These are phyloP conservation scores for Kryptolebias ocellatus DNA, from an alignment of 2,797 vertebrate genomes.

Conservation along the genomic window DNA sequence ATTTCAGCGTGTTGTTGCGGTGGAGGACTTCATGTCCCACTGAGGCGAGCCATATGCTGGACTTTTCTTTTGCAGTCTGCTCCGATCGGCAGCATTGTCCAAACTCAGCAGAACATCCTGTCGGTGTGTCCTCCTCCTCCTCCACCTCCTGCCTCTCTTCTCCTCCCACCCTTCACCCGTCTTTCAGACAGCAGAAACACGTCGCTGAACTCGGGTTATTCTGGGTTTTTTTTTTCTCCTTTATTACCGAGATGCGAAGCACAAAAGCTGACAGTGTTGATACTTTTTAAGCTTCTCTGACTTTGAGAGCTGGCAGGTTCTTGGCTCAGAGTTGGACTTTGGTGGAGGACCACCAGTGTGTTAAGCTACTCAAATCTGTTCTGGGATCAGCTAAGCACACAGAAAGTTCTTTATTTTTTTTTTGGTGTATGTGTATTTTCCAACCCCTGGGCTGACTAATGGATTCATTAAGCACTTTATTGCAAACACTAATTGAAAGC, in stretches of 20 bases:
- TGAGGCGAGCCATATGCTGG: conserved; percentile 63
- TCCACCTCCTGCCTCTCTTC: conserved; percentile 30
- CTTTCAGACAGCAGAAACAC: conserved; percentile 1
- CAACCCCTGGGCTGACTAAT: background rate
- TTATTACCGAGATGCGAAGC: background rate
- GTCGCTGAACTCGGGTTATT: background rate
- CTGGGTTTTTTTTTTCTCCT: background rate
- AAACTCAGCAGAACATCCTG: conserved; percentile 46
- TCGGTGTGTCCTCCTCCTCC: conserved; percentile 40
- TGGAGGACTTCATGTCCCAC: conserved; percentile 46
- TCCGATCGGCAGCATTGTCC: conserved; percentile 41
- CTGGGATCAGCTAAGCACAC: background rate
- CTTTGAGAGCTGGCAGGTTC: background rate
- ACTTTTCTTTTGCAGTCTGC: conserved; percentile 36
- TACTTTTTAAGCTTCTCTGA: conserved; percentile 5
- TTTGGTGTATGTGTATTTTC: background rate
- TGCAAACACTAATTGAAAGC: no score
- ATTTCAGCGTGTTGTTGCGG: conserved; percentile 52
- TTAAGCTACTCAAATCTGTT: conserved; percentile 5
- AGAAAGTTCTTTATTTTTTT: background rate
- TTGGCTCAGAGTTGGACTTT: background rate
- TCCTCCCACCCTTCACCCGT: background rate
- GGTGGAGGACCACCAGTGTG: background rate
- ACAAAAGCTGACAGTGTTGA: background rate
- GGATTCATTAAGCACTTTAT: background rate